Evolutionary conservation across 2,797 vertebrate genomes (phyloP), one percentile per base, ranked within the genome.

Genomic region (Lagocephalus sceleratus): DNA sequence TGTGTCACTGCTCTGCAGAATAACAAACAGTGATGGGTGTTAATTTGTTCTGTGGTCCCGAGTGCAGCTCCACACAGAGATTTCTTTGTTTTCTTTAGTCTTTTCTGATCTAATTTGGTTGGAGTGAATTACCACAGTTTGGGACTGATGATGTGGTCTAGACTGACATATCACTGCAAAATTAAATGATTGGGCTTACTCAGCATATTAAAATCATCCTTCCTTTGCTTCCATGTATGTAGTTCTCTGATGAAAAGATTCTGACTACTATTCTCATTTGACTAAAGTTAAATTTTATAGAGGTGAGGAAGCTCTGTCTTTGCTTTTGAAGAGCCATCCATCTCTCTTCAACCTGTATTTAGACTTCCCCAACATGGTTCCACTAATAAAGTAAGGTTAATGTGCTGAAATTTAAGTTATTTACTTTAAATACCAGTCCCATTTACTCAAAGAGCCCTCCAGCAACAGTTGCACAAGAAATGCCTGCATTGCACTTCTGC

Each of bases 401-500:
- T 35, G 2, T 35, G 32, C 10, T 35, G 4, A 35, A 14, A 35
- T 35, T 5, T 14, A 35, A 14, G 32, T 35, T 14, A 35, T 35
- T 35, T 35, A 14, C 32, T 35, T 35, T 35, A 35, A 35, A 35
- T 14, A 35, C 32, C 23, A 7, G 4, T 25, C 23, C 32, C 32
- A 14, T 35, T 4, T 10, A 14, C 32, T 35, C 32, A 35, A 12
- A 35, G 1, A 35, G 12, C 4, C 12, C 14, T 35, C 32, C 32
- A 12, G 32, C 32, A 21, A 20, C 19, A 60, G 21, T 53, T 20
- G 6, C 45, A 14, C 10, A 17, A 52, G 6, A 47, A 45, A 29
- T 16, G 22, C 26, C 21, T 32, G 47, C 21, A 15, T 20, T 25
- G 63, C 59, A 39, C 14, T 57, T 48, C 25, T 20, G 54, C 11